Conservation (phyloP, 1,140 invertebrate species). For the Pachyrhynchus sulphureomaculatus region DNA sequence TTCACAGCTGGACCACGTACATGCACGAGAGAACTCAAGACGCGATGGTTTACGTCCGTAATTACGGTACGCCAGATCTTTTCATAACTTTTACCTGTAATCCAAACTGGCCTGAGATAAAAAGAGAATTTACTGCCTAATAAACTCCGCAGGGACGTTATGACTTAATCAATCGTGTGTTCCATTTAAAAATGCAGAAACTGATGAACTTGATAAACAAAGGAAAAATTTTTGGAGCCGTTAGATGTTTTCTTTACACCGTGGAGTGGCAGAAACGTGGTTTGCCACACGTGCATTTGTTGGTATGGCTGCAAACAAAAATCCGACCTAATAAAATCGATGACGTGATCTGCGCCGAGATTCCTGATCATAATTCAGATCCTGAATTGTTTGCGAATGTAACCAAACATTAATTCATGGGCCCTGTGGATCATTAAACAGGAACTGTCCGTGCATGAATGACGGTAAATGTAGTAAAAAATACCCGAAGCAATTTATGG, state of each 20-base stretch:
- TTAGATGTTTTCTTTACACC: constrained; percentile 8
- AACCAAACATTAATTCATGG: constrained; percentile 53
- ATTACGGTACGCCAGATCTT: constrained; percentile 10
- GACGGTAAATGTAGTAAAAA: constrained; percentile 9
- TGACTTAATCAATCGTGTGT: constrained; percentile 15
- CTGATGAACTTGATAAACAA: constrained; percentile 11
- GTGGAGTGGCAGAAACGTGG: constrained; percentile 28
- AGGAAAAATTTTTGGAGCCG: constrained; percentile 11
- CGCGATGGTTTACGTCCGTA: constrained; percentile 1
- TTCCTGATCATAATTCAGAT: constrained; percentile 54
- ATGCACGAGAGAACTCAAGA: neutral
- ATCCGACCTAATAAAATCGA: constrained; percentile 11
- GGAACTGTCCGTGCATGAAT: constrained; percentile 11
- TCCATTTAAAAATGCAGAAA: constrained; percentile 7
- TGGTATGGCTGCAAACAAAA: neutral
- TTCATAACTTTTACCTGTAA: constrained; percentile 30
- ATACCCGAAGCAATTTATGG: neutral
- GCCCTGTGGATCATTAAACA: constrained; percentile 38
- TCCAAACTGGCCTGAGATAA: constrained; percentile 26
- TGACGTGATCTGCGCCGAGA: constrained; percentile 56
- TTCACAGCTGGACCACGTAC: neutral
- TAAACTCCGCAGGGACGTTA: constrained; percentile 3
- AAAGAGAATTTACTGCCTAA: neutral
- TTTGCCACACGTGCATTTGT: neutral
- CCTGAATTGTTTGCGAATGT: constrained; percentile 50